Evolutionary conservation across 2,888 invertebrate genomes (phyloP), one percentile per base, ranked within the genome.

Genomic region (Dolichomitus sp.): DNA sequence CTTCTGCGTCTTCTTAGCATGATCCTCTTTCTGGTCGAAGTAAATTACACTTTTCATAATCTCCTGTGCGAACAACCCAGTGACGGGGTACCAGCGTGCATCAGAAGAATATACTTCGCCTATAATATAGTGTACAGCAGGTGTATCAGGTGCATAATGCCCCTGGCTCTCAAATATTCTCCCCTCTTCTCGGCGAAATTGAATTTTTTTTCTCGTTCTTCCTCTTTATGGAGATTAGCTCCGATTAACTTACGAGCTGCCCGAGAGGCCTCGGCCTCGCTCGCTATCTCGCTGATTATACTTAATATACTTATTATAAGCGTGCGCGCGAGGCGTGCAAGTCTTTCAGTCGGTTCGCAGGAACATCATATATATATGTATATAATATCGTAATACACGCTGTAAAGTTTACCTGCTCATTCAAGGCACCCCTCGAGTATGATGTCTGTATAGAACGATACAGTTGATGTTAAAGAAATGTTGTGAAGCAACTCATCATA

Each of bases 261-360:
- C 69, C 74, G 61, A 63, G 40, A 59, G 66, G 37, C 57, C 70
- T 59, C 75, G 59, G 54, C 40, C 54, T 63, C 57, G 42, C 52
- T 61, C 59, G 66, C 81, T 72, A 81, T 72, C 72, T 37, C 72
- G 76, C 72, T 81, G 65, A 81, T 81, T 81, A 76, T 76, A 72
- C 76, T 76, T 76, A 72, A 81, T 81, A 66, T 68, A 81, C 80
- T 81, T 81, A 81, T 81, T 81, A 81, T 66, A 59, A 76, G 81
- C 81, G 76, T 76, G 76, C 42, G 70, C 81, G 72, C 81, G 70
- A 81, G 76, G 76, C 81, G 81, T 81, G 81, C 59, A 81, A 76
- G 76, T 72, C 72, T 76, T 81, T 72, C 50, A 30, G 72, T n/a
- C n/a, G 17, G 37, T 70, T 80, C 75, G 70, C 66, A 70, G 48